These are phyloP conservation scores for Microctenopoma steveboyesi DNA, from an alignment of 2,797 vertebrate species.

Conservation along the genomic window DNA sequence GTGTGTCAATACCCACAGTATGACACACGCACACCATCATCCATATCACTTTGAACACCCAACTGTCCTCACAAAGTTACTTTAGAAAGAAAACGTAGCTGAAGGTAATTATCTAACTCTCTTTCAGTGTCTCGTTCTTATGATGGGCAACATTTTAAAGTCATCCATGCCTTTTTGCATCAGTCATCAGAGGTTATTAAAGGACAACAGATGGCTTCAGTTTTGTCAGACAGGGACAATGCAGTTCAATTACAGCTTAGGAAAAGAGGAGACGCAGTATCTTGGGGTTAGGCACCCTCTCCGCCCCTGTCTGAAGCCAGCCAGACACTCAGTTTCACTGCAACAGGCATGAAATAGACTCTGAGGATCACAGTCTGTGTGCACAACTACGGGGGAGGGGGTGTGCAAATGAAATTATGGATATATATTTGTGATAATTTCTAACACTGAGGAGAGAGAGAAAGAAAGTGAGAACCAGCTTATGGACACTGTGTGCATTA, in stretches of 20 bases:
- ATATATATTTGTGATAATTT: conserved; percentile 50
- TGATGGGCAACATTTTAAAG: conserved; percentile 52
- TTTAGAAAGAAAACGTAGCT: conserved; percentile 13
- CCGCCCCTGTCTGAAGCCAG: conserved; percentile 48
- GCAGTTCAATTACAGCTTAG: conserved; percentile 62
- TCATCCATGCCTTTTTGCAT: conserved; percentile 29
- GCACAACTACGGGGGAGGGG: no score
- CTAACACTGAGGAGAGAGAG: conserved; percentile 12
- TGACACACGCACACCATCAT: conserved; percentile 27
- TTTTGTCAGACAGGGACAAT: conserved; percentile 60
- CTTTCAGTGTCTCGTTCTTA: conserved; percentile 18
- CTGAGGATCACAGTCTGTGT: conserved; percentile 56
- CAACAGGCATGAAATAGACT: conserved; percentile 76
- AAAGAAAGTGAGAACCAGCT: conserved; percentile 31
- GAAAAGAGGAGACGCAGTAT: conserved; percentile 51
- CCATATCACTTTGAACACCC: conserved; percentile 21
- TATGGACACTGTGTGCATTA: conserved; percentile 44
- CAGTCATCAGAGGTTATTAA: conserved; percentile 38
- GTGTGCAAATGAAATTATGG: conserved; percentile 51
- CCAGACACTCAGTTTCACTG: conserved; percentile 70
- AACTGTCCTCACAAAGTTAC: not conserved
- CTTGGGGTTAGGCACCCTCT: conserved; percentile 41
- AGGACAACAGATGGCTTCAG: conserved; percentile 39
- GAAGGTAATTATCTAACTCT: conserved; percentile 24
- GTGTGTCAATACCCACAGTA: conserved; percentile 16